These are phyloP conservation scores for Apis mellifera DNA, from an alignment of 1,140 invertebrate genomes.

Conservation along the genomic window Amel_HAv3.1 CM009932.2:4626501-4627000, in stretches of 20 bases:
- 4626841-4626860: background rate
- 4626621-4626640: slow-evolving; percentile 28
- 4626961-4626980: background rate
- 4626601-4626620: slow-evolving; percentile 52
- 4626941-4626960: too few species aligned
- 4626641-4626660: background rate
- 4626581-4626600: slow-evolving; percentile 56
- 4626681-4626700: background rate
- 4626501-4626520: slow-evolving; percentile 41
- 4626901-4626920: too few species aligned
- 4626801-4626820: too few species aligned
- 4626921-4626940: too few species aligned
- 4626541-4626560: slow-evolving; percentile 61
- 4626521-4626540: slow-evolving; percentile 42
- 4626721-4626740: background rate
- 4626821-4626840: too few species aligned
- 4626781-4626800: too few species aligned
- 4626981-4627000: background rate
- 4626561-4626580: slow-evolving; percentile 56
- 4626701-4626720: too few species aligned
- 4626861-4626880: background rate
- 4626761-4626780: background rate
- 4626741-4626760: too few species aligned
- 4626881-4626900: too few species aligned
- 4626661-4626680: background rate